Evolutionary conservation across 2,113 vertebrate species (phyloP), one percentile per base, ranked within the genome.

Genomic region (Silurus glanis): DNA sequence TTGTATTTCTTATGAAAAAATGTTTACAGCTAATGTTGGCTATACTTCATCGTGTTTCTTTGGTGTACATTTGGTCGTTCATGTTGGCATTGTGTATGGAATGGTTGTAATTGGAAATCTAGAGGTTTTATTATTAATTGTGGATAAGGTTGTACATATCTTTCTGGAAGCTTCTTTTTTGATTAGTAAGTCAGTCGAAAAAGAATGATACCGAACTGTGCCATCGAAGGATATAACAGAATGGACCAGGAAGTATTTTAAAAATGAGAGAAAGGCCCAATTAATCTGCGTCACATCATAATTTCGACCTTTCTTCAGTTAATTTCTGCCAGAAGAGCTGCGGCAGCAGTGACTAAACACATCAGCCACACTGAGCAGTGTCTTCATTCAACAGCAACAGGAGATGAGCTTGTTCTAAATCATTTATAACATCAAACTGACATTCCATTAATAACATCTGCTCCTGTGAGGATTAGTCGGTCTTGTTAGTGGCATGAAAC

Each of bases 371-470:
- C 28, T 23, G 17, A 69, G 37, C 62, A 51, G 80, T 67, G 61
- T 81, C 55, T n/a, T 58, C 8, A n/a, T 37, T 62, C 61, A 64
- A 21, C 61, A 80, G 56, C 85, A 83, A 80, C 58, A 58, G 72
- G 62, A 83, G 71, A 86, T 69, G 81, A 79, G 51, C 10, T 37
- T 72, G 21, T 61, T 4, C 21, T 85, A 9, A 82, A 87, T 78
- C 51, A 89, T 89, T 87, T 37, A 87, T 66, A 83, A 76, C 45
- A 55, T 66, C 64, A 19, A 64, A 78, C 75, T 3, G 64, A 23
- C 5, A 62, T 80, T 83, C 74, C 51, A 45, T 80, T 81, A 69
- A 69, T 75, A 66, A 58, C 51, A 21, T 53, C 58, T 64, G 72
- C 58, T 85, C 17, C 59, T 76, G 23, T 45, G 25, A 56, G 59